Evolutionary conservation across 2,888 invertebrate genomes (phyloP).

Genomic region (Aromia moschata): DNA sequence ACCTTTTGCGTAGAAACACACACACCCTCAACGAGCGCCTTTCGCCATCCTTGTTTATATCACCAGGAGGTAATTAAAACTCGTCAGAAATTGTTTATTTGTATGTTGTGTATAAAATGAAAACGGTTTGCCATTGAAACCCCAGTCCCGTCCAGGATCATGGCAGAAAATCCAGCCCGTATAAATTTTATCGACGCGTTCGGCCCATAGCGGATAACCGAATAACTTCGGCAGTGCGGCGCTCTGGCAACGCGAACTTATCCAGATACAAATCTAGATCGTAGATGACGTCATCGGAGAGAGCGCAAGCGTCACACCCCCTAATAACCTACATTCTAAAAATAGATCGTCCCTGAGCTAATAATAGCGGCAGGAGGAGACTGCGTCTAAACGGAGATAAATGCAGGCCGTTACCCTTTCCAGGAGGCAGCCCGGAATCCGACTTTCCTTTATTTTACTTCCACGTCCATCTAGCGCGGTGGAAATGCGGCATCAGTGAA

Average conservation of each 20-base stretch:
- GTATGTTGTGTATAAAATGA: too few species aligned
- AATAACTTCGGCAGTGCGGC: slow-evolving; percentile 43
- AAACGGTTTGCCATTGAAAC: too few species aligned
- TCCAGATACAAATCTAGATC: slow-evolving; percentile 47
- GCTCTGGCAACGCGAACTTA: slow-evolving; percentile 35
- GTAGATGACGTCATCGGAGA: slow-evolving; percentile 64
- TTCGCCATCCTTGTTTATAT: too few species aligned
- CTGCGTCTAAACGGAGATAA: slow-evolving; percentile 48
- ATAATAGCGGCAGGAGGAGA: slow-evolving; percentile 62
- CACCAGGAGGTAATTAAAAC: too few species aligned
- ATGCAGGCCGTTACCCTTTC: slow-evolving; percentile 53
- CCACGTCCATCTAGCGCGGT: too few species aligned
- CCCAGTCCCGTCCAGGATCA: too few species aligned
- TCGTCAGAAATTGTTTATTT: too few species aligned
- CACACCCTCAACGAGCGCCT: too few species aligned
- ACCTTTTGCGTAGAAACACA: too few species aligned
- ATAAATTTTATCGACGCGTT: background rate
- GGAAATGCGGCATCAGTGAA: too few species aligned
- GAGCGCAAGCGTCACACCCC: slow-evolving; percentile 57
- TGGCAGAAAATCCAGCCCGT: too few species aligned
- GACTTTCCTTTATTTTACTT: slow-evolving; percentile 13
- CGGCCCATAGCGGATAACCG: slow-evolving; percentile 24
- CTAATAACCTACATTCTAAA: slow-evolving; percentile 63
- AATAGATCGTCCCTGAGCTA: slow-evolving; percentile 64
- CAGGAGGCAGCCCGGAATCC: slow-evolving; percentile 16